phyloP scores from a whole-genome alignment of 2,113 vertebrate genomes.

The Lynx canadensis region DNA sequence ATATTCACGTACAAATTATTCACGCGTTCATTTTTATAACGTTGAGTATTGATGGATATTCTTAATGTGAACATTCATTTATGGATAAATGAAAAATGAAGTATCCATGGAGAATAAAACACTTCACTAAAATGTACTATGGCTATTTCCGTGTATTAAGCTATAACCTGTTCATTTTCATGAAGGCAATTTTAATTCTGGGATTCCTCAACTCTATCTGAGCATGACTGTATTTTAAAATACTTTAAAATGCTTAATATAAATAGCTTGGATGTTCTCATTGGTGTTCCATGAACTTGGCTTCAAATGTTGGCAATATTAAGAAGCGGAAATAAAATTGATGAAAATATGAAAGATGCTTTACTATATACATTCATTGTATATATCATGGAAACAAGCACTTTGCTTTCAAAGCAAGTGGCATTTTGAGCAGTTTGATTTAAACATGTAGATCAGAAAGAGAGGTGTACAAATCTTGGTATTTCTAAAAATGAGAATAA shows the following conservation, averaged over 20 bases:
- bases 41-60: background rate
- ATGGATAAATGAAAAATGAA: background rate
- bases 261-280: slow-evolving; percentile 17
- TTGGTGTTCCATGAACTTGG: slow-evolving; percentile 23
- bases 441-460: background rate
- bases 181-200: background rate
- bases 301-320: slow-evolving; percentile 46
- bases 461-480: background rate
- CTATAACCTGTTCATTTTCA: background rate
- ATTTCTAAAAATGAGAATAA: background rate
- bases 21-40: background rate
- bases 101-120: background rate
- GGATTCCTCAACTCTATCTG: background rate
- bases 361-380: slow-evolving; percentile 28
- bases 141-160: background rate
- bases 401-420: slow-evolving; percentile 27
- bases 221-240: slow-evolving; percentile 60
- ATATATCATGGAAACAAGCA: slow-evolving; percentile 38
- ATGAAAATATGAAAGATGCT: slow-evolving; percentile 24
- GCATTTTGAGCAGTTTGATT: slow-evolving; percentile 9
- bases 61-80: slow-evolving; percentile 16
- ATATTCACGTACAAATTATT: slow-evolving; percentile 42
- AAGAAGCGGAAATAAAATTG: slow-evolving; percentile 45
- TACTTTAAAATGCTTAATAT: slow-evolving; percentile 49
- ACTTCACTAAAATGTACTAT: slow-evolving; percentile 18